Percentiles rank a stretch among this genome's conserved stretches.
These are phyloP conservation scores for Eupsittula cactorum DNA, from an alignment of 2,113 vertebrate species.

Conservation along the genomic window DNA sequence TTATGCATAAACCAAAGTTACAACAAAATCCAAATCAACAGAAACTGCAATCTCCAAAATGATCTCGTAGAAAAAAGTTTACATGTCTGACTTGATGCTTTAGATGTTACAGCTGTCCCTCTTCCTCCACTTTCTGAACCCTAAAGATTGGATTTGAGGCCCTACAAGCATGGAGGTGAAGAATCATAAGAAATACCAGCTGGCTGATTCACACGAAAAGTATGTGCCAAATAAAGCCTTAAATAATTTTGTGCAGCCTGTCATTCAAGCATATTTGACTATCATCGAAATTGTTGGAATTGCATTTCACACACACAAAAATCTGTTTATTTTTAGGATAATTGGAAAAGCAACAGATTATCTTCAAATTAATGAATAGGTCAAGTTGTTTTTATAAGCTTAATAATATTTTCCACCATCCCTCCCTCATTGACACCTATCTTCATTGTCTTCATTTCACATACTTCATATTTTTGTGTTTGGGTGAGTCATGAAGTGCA, in stretches of 20 bases:
- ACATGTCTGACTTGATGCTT: neutral
- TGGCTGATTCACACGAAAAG: slow-evolving; percentile 27
- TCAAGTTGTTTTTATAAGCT: slow-evolving; percentile 28
- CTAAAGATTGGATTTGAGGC: neutral
- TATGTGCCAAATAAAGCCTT: slow-evolving; percentile 46
- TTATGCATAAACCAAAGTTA: neutral
- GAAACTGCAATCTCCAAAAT: neutral
- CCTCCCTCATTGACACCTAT: slow-evolving; percentile 29
- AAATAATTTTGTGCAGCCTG: slow-evolving; percentile 37
- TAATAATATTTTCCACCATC: slow-evolving; percentile 40
- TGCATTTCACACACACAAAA: neutral
- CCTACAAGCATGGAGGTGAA: neutral
- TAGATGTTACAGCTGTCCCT: neutral
- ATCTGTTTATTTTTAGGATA: slow-evolving; percentile 47
- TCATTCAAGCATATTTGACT: slow-evolving; percentile 44
- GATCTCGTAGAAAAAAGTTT: neutral
- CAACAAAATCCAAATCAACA: neutral
- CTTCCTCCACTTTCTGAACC: neutral
- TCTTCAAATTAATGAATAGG: slow-evolving; percentile 34
- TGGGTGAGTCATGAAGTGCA: slow-evolving; percentile 39
- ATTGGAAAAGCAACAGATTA: slow-evolving; percentile 32
- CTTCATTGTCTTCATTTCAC: slow-evolving; percentile 31
- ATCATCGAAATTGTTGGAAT: slow-evolving; percentile 38
- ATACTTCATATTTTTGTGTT: neutral
- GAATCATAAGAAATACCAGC: slow-evolving; percentile 44